These are phyloP conservation scores for Poeciliopsis paucimaculata DNA, from an alignment of 2,797 vertebrate genomes.

Conservation along the genomic window DNA sequence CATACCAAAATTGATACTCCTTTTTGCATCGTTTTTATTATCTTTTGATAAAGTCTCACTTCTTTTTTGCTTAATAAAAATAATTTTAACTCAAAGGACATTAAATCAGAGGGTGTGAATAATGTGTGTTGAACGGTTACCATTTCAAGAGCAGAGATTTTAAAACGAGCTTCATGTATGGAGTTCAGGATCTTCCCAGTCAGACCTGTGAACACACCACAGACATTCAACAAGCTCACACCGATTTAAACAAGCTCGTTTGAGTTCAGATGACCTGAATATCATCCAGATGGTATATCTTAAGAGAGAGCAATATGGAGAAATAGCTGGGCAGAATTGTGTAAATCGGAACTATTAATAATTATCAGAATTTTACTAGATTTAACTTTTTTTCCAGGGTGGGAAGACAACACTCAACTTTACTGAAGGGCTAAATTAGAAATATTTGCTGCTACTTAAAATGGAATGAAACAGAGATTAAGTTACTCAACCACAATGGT, in stretches of 20 bases:
- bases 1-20: neutral
- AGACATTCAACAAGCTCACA: slow-evolving; percentile 16
- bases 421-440: neutral
- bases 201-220: slow-evolving; percentile 80
- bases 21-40: neutral
- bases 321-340: neutral
- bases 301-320: neutral
- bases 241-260: slow-evolving; percentile 6
- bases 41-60: neutral
- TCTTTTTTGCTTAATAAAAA: neutral
- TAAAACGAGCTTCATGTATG: slow-evolving; percentile 87
- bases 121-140: slow-evolving; percentile 65
- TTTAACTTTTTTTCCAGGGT: neutral
- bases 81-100: neutral
- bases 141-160: slow-evolving; percentile 94
- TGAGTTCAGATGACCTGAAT: slow-evolving; percentile 33
- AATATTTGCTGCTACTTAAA: neutral
- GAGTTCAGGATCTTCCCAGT: slow-evolving; percentile 91
- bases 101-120: neutral
- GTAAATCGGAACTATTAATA: neutral
- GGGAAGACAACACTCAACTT: neutral
- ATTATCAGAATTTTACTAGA: neutral
- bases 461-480: neutral
- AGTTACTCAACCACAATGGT: neutral
- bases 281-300: neutral